A percentile compares a stretch with the other conserved stretches of the same genome.
Conservation (phyloP, 1,140 invertebrate genomes). For the Araneus ventricosus region DNA sequence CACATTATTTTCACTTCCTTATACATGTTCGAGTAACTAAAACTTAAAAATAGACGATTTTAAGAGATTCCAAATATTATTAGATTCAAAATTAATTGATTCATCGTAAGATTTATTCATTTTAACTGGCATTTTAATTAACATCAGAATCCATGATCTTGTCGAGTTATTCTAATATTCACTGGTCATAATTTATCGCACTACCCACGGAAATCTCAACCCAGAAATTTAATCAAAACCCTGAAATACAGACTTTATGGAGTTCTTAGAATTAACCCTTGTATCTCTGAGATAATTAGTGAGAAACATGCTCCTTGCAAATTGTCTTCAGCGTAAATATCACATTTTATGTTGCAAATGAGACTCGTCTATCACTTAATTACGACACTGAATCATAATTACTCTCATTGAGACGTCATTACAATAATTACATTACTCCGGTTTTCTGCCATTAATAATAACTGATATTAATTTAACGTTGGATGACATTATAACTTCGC, state of each 20-base stretch:
- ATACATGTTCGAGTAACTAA: too few species aligned
- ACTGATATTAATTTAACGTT: not conserved
- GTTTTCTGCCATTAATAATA: conserved; percentile 15
- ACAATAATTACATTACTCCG: conserved; percentile 15
- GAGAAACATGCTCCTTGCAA: not conserved
- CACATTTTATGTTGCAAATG: not conserved
- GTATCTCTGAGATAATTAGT: not conserved
- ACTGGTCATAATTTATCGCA: too few species aligned
- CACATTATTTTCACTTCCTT: too few species aligned
- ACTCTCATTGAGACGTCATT: not conserved
- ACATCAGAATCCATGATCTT: too few species aligned
- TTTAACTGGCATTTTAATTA: too few species aligned
- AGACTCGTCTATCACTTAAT: not conserved
- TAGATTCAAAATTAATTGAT: too few species aligned
- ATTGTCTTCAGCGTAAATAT: not conserved
- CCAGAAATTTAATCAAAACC: too few species aligned
- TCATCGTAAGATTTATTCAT: too few species aligned
- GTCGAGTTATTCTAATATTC: too few species aligned
- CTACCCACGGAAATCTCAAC: too few species aligned
- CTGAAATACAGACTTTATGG: not conserved
- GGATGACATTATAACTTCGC: not conserved
- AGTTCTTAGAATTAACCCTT: not conserved
- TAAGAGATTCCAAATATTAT: too few species aligned
- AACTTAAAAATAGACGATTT: too few species aligned
- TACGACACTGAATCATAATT: conserved; percentile 11